Evolutionary conservation across 1,140 invertebrate genomes (phyloP), one percentile per base, ranked within the genome.

Genomic region (Zaprionus kolodkinae): DNA sequence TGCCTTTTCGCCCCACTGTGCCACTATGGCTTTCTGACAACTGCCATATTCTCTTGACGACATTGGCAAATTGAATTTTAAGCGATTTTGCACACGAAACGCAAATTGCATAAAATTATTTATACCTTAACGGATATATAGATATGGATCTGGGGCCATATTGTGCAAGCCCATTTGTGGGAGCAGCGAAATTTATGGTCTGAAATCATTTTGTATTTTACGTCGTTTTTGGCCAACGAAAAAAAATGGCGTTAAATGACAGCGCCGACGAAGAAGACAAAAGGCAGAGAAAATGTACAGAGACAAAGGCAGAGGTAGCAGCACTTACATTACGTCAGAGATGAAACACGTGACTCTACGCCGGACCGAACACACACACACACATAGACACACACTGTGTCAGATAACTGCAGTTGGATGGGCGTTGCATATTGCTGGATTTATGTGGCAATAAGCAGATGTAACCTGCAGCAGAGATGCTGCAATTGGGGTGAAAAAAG

Each of bases 381-480:
- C 40, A 70, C 30, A 54, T 2, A 59, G 25, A 48, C 33, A 6
- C 40, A 56, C 0, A 61, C 7, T 43, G 9, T 30, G 7, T 54
- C 38, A 56, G 71, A 71, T 68, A 73, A 33, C 71, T 68, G 71
- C 65, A 62, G 59, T 69, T 40, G 6, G 38, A n/a, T n/a, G 6
- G 25, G 66, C 77, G 78, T 81, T 76, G 85, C 80, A 88, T 84
- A 84, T 89, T 89, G 80, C 70, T 55, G 84, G 85, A 88, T 88
- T 88, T 88, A 88, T 89, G 81, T 85, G 85, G 85, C 85, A 89
- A 88, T 88, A 88, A 89, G 85, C 78, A 90, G 86, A 88, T 88
- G 85, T 72, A 90, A 85, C 83, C 73, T 77, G 72, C 84, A 64
- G 56, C 68, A 52, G 60, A 2, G 2, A 11, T 10, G 52, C 25